phyloP scores from a whole-genome alignment of 2,888 invertebrate species.

The Isoperla grammatica region DNA sequence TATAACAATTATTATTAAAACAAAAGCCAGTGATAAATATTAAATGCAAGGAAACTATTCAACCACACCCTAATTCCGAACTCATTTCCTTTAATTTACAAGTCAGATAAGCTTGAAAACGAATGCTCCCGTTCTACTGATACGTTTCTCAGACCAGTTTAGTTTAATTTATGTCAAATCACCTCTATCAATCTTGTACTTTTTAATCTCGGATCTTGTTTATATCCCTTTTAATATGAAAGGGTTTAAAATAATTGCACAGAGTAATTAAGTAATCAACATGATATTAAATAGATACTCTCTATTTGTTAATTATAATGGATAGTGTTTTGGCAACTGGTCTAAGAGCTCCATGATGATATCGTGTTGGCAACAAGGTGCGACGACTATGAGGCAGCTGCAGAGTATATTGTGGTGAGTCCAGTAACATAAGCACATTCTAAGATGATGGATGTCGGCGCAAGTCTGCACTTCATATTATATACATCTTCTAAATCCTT shows the following conservation, averaged over 20 bases:
- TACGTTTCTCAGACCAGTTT: not conserved
- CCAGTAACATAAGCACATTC: too few species aligned
- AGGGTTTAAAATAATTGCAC: constrained; percentile 4
- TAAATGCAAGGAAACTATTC: too few species aligned
- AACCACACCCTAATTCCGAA: too few species aligned
- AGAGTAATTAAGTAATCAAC: constrained; percentile 14
- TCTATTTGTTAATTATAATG: constrained; percentile 1
- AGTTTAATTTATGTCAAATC: constrained; percentile 15
- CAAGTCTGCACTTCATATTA: too few species aligned
- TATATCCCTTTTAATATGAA: not conserved
- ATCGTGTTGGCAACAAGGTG: not conserved
- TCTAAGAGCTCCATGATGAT: not conserved
- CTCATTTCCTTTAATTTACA: too few species aligned
- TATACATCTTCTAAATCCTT: too few species aligned
- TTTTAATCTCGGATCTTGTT: constrained; percentile 7
- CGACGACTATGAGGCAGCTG: too few species aligned
- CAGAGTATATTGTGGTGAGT: too few species aligned
- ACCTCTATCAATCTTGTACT: constrained; percentile 10
- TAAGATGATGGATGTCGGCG: too few species aligned
- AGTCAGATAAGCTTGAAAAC: not conserved
- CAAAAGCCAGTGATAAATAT: too few species aligned
- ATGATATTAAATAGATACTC: not conserved
- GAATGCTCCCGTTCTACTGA: constrained; percentile 6
- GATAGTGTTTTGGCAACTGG: not conserved
- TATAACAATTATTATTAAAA: too few species aligned